Conservation (phyloP, 2,888 invertebrate species). For the Drosophila pseudotalamancana region DNA sequence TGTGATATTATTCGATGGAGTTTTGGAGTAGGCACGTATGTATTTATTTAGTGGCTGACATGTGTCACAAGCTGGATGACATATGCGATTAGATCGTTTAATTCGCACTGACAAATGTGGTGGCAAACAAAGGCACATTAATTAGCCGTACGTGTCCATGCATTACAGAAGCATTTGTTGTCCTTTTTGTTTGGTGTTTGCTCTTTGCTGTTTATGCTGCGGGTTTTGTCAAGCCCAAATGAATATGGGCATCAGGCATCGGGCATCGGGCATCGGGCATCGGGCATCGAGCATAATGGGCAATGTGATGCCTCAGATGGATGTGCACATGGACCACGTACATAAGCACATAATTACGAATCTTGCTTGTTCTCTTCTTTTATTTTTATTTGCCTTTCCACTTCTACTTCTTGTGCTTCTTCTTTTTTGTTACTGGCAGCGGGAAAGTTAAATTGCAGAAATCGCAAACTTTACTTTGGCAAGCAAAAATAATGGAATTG, state of each 20-base stretch:
- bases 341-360: slow-evolving; percentile 65
- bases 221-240: slow-evolving; percentile 45
- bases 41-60: slow-evolving; percentile 34
- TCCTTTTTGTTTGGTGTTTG: slow-evolving; percentile 42
- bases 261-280: too few relatives aligned
- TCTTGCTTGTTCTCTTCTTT: slow-evolving; percentile 24
- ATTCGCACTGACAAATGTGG: slow-evolving; percentile 57
- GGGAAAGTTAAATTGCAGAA: slow-evolving; percentile 71
- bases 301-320: slow-evolving; percentile 58
- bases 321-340: slow-evolving; percentile 59
- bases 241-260: slow-evolving; percentile 10
- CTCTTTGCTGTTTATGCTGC: slow-evolving; percentile 18
- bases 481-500: slow-evolving; percentile 73
- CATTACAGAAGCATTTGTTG: slow-evolving; percentile 80
- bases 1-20: too few relatives aligned
- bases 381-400: slow-evolving; percentile 2
- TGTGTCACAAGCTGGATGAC: slow-evolving; percentile 58
- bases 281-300: slow-evolving; percentile 82
- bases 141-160: slow-evolving; percentile 77
- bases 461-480: slow-evolving; percentile 69
- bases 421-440: slow-evolving; percentile 37
- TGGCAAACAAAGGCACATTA: slow-evolving; percentile 68
- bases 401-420: background rate
- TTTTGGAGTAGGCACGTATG: background rate
- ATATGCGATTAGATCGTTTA: slow-evolving; percentile 55